phyloP scores from a whole-genome alignment of 2,888 invertebrate genomes.

The Cephonodes hylas region DNA sequence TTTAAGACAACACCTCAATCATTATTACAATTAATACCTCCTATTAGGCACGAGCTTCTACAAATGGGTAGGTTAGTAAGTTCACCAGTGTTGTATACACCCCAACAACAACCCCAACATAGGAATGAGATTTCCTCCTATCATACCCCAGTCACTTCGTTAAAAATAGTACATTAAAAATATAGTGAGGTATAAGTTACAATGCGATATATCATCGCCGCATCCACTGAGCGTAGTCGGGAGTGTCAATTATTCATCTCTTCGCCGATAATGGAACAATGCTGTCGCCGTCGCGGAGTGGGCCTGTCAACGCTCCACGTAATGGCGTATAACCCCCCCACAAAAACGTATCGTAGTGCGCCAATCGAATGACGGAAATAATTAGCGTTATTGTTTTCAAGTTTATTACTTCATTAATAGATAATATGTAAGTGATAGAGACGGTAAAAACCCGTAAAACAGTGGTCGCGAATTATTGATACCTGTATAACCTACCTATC shows the following conservation, averaged over 20 bases:
- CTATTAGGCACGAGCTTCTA: too few relatives aligned
- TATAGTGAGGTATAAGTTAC: background rate
- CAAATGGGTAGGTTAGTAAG: too few relatives aligned
- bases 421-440: background rate
- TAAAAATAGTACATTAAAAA: background rate
- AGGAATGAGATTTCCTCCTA: too few relatives aligned
- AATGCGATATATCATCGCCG: conserved; percentile 34
- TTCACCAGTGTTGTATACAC: too few relatives aligned
- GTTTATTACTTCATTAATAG: background rate
- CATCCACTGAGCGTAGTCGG: conserved; percentile 57
- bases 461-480: too few relatives aligned
- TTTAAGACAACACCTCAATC: too few relatives aligned
- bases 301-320: conserved; percentile 69
- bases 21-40: too few relatives aligned
- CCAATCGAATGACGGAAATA: conserved; percentile 20
- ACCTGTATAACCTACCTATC: too few relatives aligned
- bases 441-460: too few relatives aligned
- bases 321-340: conserved; percentile 57
- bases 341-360: conserved; percentile 54
- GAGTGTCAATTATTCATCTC: conserved; percentile 72
- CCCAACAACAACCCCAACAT: too few relatives aligned
- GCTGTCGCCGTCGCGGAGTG: conserved; percentile 67
- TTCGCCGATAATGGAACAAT: conserved; percentile 77
- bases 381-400: conserved; percentile 20
- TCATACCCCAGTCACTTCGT: too few relatives aligned